phyloP scores from a whole-genome alignment of 2,797 vertebrate genomes.

The Hydrocynus forskahlii region DNA sequence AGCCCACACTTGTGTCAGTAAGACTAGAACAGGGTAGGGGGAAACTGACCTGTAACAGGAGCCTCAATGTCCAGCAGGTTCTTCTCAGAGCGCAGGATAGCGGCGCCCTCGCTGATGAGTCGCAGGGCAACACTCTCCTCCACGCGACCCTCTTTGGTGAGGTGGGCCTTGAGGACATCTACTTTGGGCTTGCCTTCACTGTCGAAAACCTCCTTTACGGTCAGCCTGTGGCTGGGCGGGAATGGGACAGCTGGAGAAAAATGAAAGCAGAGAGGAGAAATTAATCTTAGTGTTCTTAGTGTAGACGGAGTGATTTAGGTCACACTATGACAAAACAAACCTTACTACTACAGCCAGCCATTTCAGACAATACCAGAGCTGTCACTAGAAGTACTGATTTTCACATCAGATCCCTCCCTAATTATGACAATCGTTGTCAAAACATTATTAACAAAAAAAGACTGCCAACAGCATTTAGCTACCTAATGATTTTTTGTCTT shows the following conservation, averaged over 20 bases:
- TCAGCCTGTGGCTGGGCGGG: slow-evolving; percentile 96
- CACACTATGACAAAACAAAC: no score
- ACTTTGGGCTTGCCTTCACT: slow-evolving; percentile 95
- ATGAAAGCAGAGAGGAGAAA: slow-evolving; percentile 10
- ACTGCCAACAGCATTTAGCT: no score
- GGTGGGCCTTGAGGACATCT: slow-evolving; percentile 96
- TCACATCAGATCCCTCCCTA: no score
- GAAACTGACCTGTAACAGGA: slow-evolving; percentile 90
- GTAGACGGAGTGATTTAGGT: no score
- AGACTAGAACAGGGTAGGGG: background rate
- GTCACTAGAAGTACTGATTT: no score
- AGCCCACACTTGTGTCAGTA: background rate
- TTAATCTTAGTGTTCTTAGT: background rate
- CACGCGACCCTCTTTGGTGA: slow-evolving; percentile 97
- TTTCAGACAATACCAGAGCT: no score
- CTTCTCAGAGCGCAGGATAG: slow-evolving; percentile 93
- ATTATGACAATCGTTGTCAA: no score
- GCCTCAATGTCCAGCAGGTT: slow-evolving; percentile 98
- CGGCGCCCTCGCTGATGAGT: slow-evolving; percentile 93
- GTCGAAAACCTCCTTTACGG: slow-evolving; percentile 97
- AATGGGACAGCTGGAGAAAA: slow-evolving; percentile 90
- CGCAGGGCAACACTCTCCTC: slow-evolving; percentile 93
- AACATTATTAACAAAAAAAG: no score
- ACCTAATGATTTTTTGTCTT: no score
- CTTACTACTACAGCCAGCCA: no score